Evolutionary conservation across 2,113 vertebrate genomes (phyloP), one percentile per base, ranked within the genome.

Genomic region (Gasterosteus aculeatus): DNA sequence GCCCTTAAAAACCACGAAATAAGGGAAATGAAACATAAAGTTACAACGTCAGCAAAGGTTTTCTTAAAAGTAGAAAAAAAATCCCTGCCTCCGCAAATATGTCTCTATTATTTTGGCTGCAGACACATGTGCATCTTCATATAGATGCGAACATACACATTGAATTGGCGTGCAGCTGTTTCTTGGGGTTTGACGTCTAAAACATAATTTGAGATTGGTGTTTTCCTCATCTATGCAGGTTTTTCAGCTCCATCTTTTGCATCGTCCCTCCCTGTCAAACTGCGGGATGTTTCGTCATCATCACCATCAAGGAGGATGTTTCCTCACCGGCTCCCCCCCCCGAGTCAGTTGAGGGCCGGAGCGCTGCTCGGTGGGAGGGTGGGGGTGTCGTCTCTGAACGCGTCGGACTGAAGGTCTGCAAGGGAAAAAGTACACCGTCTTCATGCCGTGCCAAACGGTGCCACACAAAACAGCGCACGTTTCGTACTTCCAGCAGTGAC

Each of bases 341-440:
- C 4, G 51, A 29, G 33, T 93, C 82, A 93, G 85, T 93, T 92
- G 63, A 94, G 69, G 54, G 92, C 64, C 5, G 91, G 81, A 73
- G 87, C 81, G 18, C 88, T 92, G 78, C 91, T 92, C 3, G 92
- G 92, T 47, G 90, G 92, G 39, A 94, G 92, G 9, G 91, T 94
- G 0, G 91, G 93, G 7, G 93, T 94, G 79, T 94, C 89, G 15
- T 95, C 93, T 82, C 88, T 77, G 44, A 93, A 94, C 10, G 91
- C 91, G 54, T 94, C 93, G 0, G 91, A 84, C 49, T 94, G 92
- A 19, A 94, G 90, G 81, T 94, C 94, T 95, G 79, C 7, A 64
- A 6, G 19, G 1, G 4, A 19, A 47, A 31, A 78, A 57, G 31
- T 3, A 51, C 15, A 41, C 3, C 6, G 18, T 61, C 29, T 39